Conservation (phyloP, 2,797 vertebrate genomes). For the Cottoperca gobio region DNA sequence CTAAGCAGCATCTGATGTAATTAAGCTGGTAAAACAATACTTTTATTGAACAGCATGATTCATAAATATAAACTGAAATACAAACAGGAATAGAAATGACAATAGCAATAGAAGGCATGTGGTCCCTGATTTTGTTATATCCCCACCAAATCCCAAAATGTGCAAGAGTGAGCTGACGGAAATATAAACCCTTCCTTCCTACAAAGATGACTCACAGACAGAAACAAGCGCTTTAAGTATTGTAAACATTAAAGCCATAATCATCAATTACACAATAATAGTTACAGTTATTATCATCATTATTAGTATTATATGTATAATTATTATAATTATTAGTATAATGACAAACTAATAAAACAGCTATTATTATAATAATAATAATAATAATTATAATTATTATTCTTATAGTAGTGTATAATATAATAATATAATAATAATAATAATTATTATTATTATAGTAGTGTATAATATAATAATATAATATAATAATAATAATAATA, state of each 20-base stretch:
- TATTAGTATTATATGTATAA: too few species aligned
- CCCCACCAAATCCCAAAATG: background rate
- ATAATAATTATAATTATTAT: too few species aligned
- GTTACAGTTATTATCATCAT: background rate
- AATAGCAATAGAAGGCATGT: background rate
- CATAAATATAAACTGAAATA: background rate
- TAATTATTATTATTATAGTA: too few species aligned
- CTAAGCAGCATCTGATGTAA: background rate
- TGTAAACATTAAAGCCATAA: background rate
- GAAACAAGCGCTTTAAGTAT: background rate
- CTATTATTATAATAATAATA: too few species aligned
- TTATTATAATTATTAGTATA: too few species aligned
- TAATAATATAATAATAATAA: too few species aligned
- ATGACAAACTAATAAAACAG: background rate
- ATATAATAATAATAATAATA: too few species aligned
- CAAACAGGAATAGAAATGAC: too few species aligned
- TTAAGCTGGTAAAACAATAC: background rate
- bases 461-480: too few species aligned
- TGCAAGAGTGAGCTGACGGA: background rate
- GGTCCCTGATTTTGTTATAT: background rate
- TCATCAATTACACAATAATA: background rate
- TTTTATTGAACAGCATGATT: background rate
- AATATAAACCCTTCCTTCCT: background rate
- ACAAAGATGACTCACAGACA: slow-evolving; percentile 9
- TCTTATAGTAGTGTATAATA: too few species aligned